Base-by-base conservation (phyloP, 2,888 invertebrate species). In the Cheilosia impressa region DNA sequence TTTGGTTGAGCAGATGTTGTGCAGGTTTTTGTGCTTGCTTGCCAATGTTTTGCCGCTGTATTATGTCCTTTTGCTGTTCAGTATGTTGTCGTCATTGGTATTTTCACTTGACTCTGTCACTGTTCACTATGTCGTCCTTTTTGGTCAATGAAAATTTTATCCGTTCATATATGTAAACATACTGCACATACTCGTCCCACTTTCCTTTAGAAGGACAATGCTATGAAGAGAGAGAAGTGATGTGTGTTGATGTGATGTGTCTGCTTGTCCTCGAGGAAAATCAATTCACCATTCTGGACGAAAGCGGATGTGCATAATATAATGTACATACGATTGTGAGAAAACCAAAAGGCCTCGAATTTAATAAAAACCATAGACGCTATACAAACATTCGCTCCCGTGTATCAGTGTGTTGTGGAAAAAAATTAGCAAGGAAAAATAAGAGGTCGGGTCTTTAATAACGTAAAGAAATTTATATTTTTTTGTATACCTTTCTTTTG, bases 61-160 rank as follows among this genome's bases (percentile, higher is more conserved):
- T 55, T 63, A 50, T 62, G 69, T 69, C 62, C 53, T 62, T 47
- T 53, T 77, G 22, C 60, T 58, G 27, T 69, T 58, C 66, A 34
- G 50, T 50, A 17, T 52, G 58, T 53, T 52, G 52, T 47, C 77
- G 34, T 60, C 60, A 52, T 60, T 53, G 68, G 53, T 60, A 68
- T 43, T 62, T 71, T 41, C 47, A 63, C 57, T 63, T 50, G 45
- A 71, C 71, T 78, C 62, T 47, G 53, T 62, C 69, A 62, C 69
- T 58, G 38, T 75, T 47, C 63, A 73, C 63, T 62, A 19, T 58
- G 66, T 68, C 43, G 52, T 68, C 55, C 63, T 45, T 66, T 62
- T 58, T 79, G 72, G 72, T 72, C 79, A 66, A 79, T 79, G 72
- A 79, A 79, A 79, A 72, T 72, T 79, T 57, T 53, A 79, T 58